These are phyloP conservation scores for Cephus runcator DNA, from an alignment of 2,888 invertebrate species.

Conservation along the genomic window DNA sequence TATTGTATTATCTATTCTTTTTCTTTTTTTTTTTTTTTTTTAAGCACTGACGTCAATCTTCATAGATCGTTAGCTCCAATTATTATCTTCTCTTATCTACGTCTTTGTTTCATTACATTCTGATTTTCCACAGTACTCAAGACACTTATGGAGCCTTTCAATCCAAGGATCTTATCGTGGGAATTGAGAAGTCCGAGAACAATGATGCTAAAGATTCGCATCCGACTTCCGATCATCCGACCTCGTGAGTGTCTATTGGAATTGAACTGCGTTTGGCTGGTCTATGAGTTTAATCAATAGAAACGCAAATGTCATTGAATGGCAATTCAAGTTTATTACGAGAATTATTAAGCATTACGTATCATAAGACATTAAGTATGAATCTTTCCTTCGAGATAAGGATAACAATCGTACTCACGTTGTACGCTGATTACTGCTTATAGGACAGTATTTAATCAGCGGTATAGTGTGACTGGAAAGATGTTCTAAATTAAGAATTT, in stretches of 20 bases:
- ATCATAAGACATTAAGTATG: background rate
- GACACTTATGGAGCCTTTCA: constrained; percentile 65
- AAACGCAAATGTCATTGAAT: background rate
- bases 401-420: background rate
- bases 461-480: background rate
- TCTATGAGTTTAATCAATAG: background rate
- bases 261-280: background rate
- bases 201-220: constrained; percentile 53
- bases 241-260: constrained; percentile 70
- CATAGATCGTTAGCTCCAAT: background rate
- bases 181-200: constrained; percentile 64
- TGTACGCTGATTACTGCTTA: background rate
- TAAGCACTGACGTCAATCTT: background rate
- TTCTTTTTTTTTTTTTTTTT: background rate
- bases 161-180: constrained; percentile 68
- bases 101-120: background rate
- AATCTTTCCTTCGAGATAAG: background rate
- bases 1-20: background rate
- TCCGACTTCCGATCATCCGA: constrained; percentile 71
- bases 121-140: constrained; percentile 44
- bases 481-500: background rate
- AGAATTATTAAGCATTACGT: background rate
- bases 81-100: background rate
- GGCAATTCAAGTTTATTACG: background rate
- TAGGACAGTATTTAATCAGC: background rate